Conservation (phyloP, 2,888 invertebrate species). For the Pseudococcus jackbeardsleyi region DNA sequence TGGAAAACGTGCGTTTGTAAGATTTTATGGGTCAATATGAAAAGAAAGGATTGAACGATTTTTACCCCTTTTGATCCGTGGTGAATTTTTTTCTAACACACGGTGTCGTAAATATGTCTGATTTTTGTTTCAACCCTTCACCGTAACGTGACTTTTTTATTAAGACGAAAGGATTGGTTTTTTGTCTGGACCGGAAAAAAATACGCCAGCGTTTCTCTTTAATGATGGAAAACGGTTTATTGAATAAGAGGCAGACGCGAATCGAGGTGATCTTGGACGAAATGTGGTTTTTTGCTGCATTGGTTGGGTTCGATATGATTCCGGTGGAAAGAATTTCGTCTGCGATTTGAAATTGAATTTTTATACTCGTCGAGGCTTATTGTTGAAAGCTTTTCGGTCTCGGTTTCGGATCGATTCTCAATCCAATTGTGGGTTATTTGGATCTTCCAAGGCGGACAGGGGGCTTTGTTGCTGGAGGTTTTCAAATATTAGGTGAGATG, state of each 20-base stretch:
- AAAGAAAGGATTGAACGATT: constrained; percentile 26
- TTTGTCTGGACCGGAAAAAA: neutral
- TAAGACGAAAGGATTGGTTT: constrained; percentile 2
- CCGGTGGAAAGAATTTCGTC: neutral
- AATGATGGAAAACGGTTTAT: neutral
- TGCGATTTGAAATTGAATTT: constrained; percentile 2
- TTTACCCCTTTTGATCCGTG: neutral
- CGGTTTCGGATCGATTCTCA: neutral
- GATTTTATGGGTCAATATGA: constrained; percentile 6
- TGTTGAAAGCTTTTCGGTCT: neutral
- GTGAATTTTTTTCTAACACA: neutral
- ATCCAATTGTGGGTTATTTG: constrained; percentile 1
- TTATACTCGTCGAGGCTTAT: neutral
- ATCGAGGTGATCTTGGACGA: neutral
- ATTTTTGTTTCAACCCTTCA: constrained; percentile 3
- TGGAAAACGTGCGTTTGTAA: neutral
- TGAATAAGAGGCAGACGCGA: neutral
- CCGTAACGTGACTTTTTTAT: neutral
- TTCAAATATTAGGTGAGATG: too few relatives aligned
- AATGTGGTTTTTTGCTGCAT: neutral
- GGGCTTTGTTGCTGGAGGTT: too few relatives aligned
- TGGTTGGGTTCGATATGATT: neutral
- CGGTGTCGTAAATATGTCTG: constrained; percentile 20
- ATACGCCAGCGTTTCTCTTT: neutral
- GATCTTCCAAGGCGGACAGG: neutral